Percentiles rank a stretch among this genome's conserved stretches.
phyloP scores from a whole-genome alignment of 2,113 vertebrate species.

The Entomyzon cyanotis region DNA sequence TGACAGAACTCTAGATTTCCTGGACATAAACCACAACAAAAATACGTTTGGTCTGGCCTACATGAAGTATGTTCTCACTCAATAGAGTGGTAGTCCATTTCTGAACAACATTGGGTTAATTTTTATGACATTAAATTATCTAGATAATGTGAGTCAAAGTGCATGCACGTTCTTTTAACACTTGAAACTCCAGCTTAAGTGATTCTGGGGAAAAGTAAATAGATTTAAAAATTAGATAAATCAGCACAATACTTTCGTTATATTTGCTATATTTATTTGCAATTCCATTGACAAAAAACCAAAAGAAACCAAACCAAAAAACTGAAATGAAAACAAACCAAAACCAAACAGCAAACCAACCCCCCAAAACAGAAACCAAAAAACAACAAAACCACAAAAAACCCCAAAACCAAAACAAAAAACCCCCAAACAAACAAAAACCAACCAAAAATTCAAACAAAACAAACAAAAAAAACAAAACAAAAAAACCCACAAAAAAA shows the following conservation, averaged over 20 bases:
- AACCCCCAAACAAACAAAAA: neutral
- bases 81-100: neutral
- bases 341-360: neutral
- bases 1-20: neutral
- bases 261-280: neutral
- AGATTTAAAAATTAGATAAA: neutral
- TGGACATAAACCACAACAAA: neutral
- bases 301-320: neutral
- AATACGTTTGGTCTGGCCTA: neutral
- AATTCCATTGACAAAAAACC: neutral
- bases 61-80: neutral
- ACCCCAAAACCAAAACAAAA: neutral
- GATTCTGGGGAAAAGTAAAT: neutral
- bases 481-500: neutral
- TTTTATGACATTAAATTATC: neutral
- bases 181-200: neutral
- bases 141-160: neutral
- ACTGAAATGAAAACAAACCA: neutral
- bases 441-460: neutral
- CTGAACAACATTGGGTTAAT: neutral
- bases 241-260: neutral
- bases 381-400: neutral
- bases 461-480: too few species aligned
- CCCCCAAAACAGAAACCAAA: neutral
- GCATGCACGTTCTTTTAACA: neutral